Evolutionary conservation across 2,113 vertebrate genomes (phyloP).

Genomic region (Pygoscelis adeliae): DNA sequence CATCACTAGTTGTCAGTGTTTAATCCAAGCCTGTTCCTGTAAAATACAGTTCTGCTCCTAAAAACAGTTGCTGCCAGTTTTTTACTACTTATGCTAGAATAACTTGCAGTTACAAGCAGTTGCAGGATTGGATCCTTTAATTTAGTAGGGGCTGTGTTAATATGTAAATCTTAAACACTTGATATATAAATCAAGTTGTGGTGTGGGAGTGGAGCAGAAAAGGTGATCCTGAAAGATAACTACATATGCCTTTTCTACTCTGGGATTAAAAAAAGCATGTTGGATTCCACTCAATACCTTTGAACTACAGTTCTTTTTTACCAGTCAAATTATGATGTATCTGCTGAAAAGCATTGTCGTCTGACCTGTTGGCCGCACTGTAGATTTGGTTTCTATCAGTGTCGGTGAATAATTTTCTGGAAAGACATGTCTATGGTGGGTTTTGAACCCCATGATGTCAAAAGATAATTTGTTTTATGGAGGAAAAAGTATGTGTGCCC

Average conservation of each 20-base stretch:
- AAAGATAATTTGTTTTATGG: neutral
- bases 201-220: neutral
- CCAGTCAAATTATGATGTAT: neutral
- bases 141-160: neutral
- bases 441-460: neutral
- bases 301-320: too few relatives aligned
- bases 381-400: neutral
- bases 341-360: neutral
- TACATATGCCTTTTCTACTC: neutral
- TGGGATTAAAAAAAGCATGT: neutral
- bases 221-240: neutral
- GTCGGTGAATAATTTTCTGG: neutral
- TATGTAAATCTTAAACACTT: neutral
- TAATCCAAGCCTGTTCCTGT: neutral
- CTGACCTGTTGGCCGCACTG: neutral
- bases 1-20: neutral
- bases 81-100: neutral
- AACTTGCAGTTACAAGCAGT: too few relatives aligned
- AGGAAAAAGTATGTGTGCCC: neutral
- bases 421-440: neutral
- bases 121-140: neutral
- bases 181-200: neutral
- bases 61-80: neutral
- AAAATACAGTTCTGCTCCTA: neutral
- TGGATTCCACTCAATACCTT: neutral